phyloP scores from a whole-genome alignment of 2,888 invertebrate genomes.

The Caenorhabditis auriculariae region DNA sequence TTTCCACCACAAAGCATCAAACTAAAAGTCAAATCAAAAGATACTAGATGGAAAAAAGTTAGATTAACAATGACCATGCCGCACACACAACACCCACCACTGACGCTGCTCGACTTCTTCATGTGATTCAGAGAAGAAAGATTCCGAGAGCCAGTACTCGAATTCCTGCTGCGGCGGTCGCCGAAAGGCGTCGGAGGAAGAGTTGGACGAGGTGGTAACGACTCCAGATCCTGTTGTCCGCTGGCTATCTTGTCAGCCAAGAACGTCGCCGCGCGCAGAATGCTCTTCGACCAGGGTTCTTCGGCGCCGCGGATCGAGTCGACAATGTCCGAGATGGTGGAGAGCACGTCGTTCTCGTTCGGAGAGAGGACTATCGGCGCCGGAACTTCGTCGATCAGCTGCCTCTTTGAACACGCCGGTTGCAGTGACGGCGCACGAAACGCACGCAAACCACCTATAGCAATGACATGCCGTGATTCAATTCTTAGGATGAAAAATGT shows the following conservation, averaged over 20 bases:
- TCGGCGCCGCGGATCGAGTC: conserved; percentile 41
- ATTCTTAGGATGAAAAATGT: no score
- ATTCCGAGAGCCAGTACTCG: conserved; percentile 5
- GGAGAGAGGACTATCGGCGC: conserved; percentile 30
- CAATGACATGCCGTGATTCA: no score
- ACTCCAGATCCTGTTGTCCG: conserved; percentile 13
- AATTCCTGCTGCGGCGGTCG: conserved; percentile 8
- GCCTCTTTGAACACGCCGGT: conserved; percentile 6
- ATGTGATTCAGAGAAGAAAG: conserved; percentile 11
- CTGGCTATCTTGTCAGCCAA: conserved; percentile 51
- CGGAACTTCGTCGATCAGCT: conserved; percentile 24
- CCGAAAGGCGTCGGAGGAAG: conserved; percentile 9
- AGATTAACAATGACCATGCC: no score
- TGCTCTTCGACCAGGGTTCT: conserved; percentile 51
- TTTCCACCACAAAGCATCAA: no score
- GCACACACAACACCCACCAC: conserved; percentile 25
- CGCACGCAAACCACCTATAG: no score
- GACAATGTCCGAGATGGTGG: conserved; percentile 38
- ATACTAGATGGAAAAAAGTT: no score
- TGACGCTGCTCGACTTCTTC: conserved; percentile 28
- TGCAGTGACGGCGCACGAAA: conserved; percentile 28
- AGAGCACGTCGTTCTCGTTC: conserved; percentile 33
- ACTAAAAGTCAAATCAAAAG: no score
- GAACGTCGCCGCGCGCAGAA: conserved; percentile 57
- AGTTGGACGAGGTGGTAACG: conserved; percentile 5